Evolutionary conservation across 2,888 invertebrate species (phyloP), one percentile per base, ranked within the genome.

Genomic region (Helleia helle): DNA sequence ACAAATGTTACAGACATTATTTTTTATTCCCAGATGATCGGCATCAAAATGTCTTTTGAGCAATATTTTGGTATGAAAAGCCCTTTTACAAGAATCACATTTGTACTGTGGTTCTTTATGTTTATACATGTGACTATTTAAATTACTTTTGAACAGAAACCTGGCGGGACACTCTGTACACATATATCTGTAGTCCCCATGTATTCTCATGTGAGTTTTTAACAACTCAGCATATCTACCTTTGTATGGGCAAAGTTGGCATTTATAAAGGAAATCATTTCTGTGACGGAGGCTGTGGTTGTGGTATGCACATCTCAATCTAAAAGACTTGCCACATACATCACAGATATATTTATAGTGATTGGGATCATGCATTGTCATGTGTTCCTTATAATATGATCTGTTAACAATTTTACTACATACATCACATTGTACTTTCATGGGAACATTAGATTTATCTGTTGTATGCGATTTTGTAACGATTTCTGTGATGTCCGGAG

Each of bases 11-110:
- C 70, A 70, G 2, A 65, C 56, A 57, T 69, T 65, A 34, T 63
- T 65, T 43, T 60, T 65, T 2, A 68, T 60, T 9, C 69, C 69
- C 5, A 67, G 57, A 45, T 71, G 70, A 47, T 67, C 65, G 13
- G 59, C 65, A 39, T 71, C 65, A 40, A 56, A 52, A 48, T 71
- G 70, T 9, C 56, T 51, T 37, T 62, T 53, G 13, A 68, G 47
- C 39, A 54, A 51, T 13, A 62, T 34, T 48, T 65, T 60, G 4
- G 63, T 62, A 42, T 68, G 64, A 44, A 69, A 71, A 9, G 57
- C 60, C 44, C 58, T 52, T 39, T 62, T 62, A 44, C 70, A 71
- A 3, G 56, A 45, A 37, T 66, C 59, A 58, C 70, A 71, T 43
- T 62, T 62, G 18, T 56, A 58, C 43, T 64, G 58, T 2, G 65